These are phyloP conservation scores for Leptodactylus fuscus DNA, from an alignment of 2,113 vertebrate genomes.

Conservation along the genomic window DNA sequence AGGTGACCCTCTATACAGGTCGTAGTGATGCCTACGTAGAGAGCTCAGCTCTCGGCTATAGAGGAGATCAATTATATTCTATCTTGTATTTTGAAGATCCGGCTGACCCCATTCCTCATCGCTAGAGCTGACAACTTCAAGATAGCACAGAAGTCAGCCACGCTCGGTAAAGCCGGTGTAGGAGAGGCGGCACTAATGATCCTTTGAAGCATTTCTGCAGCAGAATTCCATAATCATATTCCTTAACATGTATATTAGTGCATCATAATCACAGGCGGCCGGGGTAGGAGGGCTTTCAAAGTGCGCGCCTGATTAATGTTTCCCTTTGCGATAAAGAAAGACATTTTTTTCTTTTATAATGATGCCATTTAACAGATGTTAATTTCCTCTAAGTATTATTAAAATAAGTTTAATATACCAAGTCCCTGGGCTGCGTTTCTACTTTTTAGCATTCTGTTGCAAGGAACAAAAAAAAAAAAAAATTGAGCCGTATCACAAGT, in stretches of 20 bases:
- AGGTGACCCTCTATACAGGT: no score
- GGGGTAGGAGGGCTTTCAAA: constrained; percentile 31
- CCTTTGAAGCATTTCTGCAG: constrained; percentile 10
- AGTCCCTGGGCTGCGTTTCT: constrained; percentile 51
- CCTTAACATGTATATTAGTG: constrained; percentile 28
- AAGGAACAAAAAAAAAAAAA: not conserved
- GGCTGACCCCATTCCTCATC: no score
- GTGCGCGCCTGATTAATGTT: constrained; percentile 49
- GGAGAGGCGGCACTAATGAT: constrained; percentile 14
- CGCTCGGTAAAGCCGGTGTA: no score
- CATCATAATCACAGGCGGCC: constrained; percentile 38
- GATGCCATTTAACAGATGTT: constrained; percentile 58
- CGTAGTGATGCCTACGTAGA: no score
- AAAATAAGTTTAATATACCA: constrained; percentile 62
- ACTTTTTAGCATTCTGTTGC: constrained; percentile 54
- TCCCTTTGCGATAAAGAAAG: constrained; percentile 55
- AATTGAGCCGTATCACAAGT: not conserved
- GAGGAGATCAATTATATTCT: no score
- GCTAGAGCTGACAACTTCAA: not conserved
- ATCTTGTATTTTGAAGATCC: no score
- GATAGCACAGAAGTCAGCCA: not conserved
- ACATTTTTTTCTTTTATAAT: constrained; percentile 55
- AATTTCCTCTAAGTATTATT: constrained; percentile 61
- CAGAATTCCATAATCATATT: constrained; percentile 45
- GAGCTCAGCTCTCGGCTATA: no score